A percentile compares a stretch with the other conserved stretches of the same genome.
Evolutionary conservation across 2,113 vertebrate species (phyloP).

Genomic region (Callospermophilus lateralis): DNA sequence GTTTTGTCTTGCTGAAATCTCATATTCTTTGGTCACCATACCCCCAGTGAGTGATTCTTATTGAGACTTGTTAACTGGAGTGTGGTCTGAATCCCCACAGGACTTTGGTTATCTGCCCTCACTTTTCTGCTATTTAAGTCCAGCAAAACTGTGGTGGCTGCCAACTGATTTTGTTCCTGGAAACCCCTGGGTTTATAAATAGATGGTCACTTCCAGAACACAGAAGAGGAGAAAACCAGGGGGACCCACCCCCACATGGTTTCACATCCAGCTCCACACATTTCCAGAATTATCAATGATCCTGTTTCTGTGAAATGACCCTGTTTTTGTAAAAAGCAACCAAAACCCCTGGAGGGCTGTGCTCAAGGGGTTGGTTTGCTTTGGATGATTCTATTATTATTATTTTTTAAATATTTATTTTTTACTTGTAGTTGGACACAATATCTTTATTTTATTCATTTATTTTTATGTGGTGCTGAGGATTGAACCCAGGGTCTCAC

Average conservation of each 20-base stretch:
- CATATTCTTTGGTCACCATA: not conserved
- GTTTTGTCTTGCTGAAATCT: not conserved
- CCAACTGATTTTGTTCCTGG: not conserved
- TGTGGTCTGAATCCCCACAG: not conserved
- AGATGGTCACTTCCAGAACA: not conserved
- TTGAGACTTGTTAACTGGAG: not conserved
- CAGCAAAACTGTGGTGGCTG: not conserved
- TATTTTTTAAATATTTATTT: no score
- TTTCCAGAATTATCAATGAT: not conserved
- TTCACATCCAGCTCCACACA: not conserved
- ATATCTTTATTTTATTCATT: no score
- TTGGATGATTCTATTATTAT: no score
- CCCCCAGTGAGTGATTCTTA: not conserved
- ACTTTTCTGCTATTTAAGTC: not conserved
- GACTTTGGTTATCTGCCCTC: not conserved
- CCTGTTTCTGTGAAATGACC: not conserved
- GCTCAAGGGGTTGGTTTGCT: not conserved
- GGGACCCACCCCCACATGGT: accelerated
- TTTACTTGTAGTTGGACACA: no score
- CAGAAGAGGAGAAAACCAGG: not conserved
- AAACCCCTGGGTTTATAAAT: not conserved
- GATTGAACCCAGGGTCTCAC: no score
- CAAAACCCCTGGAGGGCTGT: no score
- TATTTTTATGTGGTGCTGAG: no score
- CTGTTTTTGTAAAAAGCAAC: not conserved